Evolutionary conservation across 2,797 vertebrate genomes (phyloP), one percentile per base, ranked within the genome.

Genomic region (Apodemus agrarius): DNA sequence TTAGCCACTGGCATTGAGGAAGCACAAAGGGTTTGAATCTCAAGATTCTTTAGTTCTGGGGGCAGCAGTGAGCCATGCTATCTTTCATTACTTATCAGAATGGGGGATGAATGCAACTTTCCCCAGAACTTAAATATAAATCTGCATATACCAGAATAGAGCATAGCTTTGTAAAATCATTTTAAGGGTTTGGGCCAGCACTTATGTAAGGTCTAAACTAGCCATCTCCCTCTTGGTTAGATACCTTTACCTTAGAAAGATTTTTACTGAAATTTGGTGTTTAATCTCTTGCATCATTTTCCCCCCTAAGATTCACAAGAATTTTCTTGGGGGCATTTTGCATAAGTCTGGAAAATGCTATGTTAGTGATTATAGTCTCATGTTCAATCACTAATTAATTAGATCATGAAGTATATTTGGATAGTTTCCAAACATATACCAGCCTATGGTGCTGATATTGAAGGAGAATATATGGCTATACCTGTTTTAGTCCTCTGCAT

Each of bases 321-420:
- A 93, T 93, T 93, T 91, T 96, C 24, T 94, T 86, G 29, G 63
- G 74, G 61, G 43, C 13, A 75, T 34, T 92, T 86, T 89, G 8
- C 4, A 40, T 86, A 83, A 80, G 9, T 83, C 6, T 67, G 37
- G 4, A 90, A 76, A 69, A 17, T 91, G 16, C n/a, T 81, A 61
- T 78, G 75, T 46, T 85, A 31, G 80, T 46, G 89, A 46, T 92
- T 61, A 79, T 80, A 52, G 43, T 91, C n/a, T 91, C 54, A 34
- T 43, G 67, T 57, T 93, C 63, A 83, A 49, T 95, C 82, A 86
- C 74, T 72, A 88, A 40, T 26, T 89, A 90, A 92, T 89, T 65
- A 84, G 54, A 78, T 34, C 7, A 46, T 78, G 75, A 92, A 90
- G 46, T 92, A 63, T 80, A 69, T 6, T 67, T 90, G 7, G 54